A percentile compares a stretch with the other conserved stretches of the same genome.
phyloP scores from a whole-genome alignment of 1,140 invertebrate species.

The Lordiphosa collinella region DNA sequence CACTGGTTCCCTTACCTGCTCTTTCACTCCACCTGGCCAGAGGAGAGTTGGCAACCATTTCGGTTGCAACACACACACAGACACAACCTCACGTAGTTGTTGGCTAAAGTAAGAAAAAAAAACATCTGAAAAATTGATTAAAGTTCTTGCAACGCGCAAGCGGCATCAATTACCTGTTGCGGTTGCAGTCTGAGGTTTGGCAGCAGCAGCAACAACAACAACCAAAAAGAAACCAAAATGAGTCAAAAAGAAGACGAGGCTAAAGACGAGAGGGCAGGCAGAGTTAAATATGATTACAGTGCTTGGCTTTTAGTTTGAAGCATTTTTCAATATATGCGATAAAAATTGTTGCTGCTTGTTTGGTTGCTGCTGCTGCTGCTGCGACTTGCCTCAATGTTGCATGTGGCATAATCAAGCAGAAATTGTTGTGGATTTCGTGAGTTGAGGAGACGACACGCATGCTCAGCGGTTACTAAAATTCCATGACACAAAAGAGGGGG shows the following conservation, averaged over 20 bases:
- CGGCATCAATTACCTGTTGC: constrained; percentile 68
- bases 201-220: constrained; percentile 13
- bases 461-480: neutral
- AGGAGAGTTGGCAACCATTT: constrained; percentile 28
- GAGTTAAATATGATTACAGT: constrained; percentile 67
- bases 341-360: constrained; percentile 14
- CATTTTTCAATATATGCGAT: constrained; percentile 59
- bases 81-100: constrained; percentile 15
- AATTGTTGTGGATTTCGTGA: constrained; percentile 45
- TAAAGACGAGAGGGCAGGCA: constrained; percentile 16
- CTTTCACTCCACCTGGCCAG: neutral
- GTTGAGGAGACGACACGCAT: constrained; percentile 22
- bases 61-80: constrained; percentile 36
- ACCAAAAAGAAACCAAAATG: constrained; percentile 11
- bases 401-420: constrained; percentile 43
- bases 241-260: constrained; percentile 21
- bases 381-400: constrained; percentile 12
- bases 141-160: constrained; percentile 66
- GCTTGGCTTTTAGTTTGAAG: constrained; percentile 63
- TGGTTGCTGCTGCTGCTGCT: too few species aligned
- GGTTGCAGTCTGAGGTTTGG: constrained; percentile 50
- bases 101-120: constrained; percentile 29
- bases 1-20: neutral
- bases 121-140: constrained; percentile 66
- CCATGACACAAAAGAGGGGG: too few species aligned